These are phyloP conservation scores for Lineus longissimus DNA, from an alignment of 1,140 invertebrate species.

Conservation along the genomic window DNA sequence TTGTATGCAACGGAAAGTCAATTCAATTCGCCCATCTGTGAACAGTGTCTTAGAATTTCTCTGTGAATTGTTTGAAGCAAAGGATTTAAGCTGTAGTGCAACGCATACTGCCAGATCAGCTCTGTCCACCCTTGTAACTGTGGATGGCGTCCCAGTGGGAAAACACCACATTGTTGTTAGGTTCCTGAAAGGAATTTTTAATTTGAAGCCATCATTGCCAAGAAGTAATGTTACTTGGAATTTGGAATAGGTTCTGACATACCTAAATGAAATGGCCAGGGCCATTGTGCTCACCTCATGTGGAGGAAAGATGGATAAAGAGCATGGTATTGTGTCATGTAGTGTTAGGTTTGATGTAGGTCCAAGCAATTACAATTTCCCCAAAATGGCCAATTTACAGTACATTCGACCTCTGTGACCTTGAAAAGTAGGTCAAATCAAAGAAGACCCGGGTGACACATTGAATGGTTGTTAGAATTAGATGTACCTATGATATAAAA, in stretches of 20 bases:
- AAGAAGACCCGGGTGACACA: too few relatives aligned
- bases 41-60: conserved; percentile 7
- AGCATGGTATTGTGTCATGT: too few relatives aligned
- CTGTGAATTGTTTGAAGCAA: neutral
- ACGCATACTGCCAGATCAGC: conserved; percentile 6
- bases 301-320: too few relatives aligned
- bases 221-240: conserved; percentile 7
- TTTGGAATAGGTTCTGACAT: neutral
- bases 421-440: too few relatives aligned
- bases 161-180: neutral
- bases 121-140: neutral
- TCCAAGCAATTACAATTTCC: too few relatives aligned
- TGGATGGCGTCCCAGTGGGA: neutral
- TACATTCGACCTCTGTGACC: too few relatives aligned
- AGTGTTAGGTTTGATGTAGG: too few relatives aligned
- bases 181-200: conserved; percentile 5
- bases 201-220: neutral
- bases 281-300: too few relatives aligned
- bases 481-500: too few relatives aligned
- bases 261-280: too few relatives aligned
- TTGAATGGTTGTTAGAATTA: too few relatives aligned
- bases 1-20: neutral
- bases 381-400: too few relatives aligned
- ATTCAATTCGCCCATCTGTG: neutral
- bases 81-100: neutral